A percentile compares a stretch with the other conserved stretches of the same genome.
Conservation (phyloP, 2,888 invertebrate species). For the Ectemnius lituratus region DNA sequence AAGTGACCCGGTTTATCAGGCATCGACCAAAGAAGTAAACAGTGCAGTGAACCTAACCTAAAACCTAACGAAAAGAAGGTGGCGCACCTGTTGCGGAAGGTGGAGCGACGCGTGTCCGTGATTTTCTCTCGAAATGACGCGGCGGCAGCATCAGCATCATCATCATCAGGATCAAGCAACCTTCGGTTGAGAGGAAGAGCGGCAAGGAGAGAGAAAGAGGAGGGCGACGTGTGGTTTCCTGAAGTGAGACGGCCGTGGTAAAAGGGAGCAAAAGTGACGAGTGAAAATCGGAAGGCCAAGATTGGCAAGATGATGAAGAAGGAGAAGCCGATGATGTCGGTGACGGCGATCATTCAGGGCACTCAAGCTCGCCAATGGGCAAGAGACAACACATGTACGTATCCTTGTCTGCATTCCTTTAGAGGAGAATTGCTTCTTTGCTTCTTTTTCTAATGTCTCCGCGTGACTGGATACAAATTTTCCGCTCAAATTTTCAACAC, state of each 20-base stretch:
- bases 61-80: constrained; percentile 53
- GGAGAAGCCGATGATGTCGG: constrained; percentile 92
- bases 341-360: constrained; percentile 88
- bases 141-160: constrained; percentile 7
- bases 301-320: constrained; percentile 86
- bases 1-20: constrained; percentile 37
- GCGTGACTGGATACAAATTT: too few relatives aligned
- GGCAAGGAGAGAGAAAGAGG: background rate
- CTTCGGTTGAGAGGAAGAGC: constrained; percentile 37
- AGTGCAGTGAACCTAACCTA: constrained; percentile 60
- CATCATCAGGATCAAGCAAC: constrained; percentile 20
- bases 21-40: constrained; percentile 55
- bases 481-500: too few relatives aligned
- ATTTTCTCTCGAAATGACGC: constrained; percentile 47
- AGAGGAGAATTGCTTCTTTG: background rate
- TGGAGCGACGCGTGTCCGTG: constrained; percentile 7
- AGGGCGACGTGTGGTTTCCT: background rate
- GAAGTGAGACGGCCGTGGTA: constrained; percentile 13
- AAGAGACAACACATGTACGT: constrained; percentile 80
- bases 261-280: constrained; percentile 48
- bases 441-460: too few relatives aligned
- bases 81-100: constrained; percentile 7
- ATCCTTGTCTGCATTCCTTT: constrained; percentile 35
- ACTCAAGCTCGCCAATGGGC: constrained; percentile 84
- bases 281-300: constrained; percentile 46